These are phyloP conservation scores for Gulo gulo DNA, from an alignment of 2,113 vertebrate species.

Conservation along the genomic window DNA sequence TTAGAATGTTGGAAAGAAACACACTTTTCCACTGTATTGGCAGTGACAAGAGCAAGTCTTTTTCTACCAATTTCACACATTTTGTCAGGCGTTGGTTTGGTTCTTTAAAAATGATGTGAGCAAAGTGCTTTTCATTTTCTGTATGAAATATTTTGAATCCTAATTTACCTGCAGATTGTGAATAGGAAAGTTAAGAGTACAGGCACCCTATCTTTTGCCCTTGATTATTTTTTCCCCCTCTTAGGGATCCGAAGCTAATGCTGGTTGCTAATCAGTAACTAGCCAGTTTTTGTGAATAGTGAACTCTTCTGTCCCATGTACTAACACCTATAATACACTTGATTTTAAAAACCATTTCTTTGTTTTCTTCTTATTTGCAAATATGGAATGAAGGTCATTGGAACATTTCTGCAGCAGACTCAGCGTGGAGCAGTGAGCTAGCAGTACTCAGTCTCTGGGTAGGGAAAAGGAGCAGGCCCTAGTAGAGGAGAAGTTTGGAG, in stretches of 20 bases:
- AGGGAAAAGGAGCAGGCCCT: neutral
- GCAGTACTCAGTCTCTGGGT: slow-evolving; percentile 30
- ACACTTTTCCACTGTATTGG: slow-evolving; percentile 7
- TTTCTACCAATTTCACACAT: slow-evolving; percentile 39
- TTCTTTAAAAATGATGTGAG: slow-evolving; percentile 54
- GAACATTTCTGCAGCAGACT: slow-evolving; percentile 77
- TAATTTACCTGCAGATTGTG: slow-evolving; percentile 32
- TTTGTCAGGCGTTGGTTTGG: slow-evolving; percentile 58
- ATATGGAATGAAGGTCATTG: slow-evolving; percentile 83
- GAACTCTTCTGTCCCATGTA: slow-evolving; percentile 12
- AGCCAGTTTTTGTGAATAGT: slow-evolving; percentile 15
- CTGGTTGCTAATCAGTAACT: slow-evolving; percentile 61
- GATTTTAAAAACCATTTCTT: slow-evolving; percentile 52
- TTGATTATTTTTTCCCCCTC: slow-evolving; percentile 37
- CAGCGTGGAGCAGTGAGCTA: slow-evolving; percentile 41
- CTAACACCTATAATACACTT: neutral
- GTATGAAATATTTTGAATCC: slow-evolving; percentile 33
- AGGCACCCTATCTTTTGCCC: slow-evolving; percentile 66
- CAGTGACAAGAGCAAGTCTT: slow-evolving; percentile 53
- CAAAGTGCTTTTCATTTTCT: slow-evolving; percentile 63
- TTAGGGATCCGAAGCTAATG: slow-evolving; percentile 21
- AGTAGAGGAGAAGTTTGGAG: slow-evolving; percentile 46
- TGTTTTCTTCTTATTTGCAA: slow-evolving; percentile 74
- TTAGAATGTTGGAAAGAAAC: slow-evolving; percentile 39
- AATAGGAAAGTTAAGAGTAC: slow-evolving; percentile 48